phyloP scores from a whole-genome alignment of 2,113 vertebrate species.

The Pelvicachromis taeniatus region DNA sequence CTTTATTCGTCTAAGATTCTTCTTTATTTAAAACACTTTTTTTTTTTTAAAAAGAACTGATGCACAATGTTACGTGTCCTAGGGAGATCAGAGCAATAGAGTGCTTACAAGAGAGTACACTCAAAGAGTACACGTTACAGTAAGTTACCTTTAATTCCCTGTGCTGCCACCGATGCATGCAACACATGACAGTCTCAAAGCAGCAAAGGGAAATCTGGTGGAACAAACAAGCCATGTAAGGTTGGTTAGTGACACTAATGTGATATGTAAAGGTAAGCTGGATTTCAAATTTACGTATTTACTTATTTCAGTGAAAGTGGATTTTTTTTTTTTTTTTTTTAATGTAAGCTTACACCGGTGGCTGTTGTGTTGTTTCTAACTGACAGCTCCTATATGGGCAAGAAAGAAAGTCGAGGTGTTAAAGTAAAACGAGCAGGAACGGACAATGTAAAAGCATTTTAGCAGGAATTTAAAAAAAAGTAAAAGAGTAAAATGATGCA shows the following conservation, averaged over 20 bases:
- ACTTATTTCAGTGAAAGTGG: background rate
- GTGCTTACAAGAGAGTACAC: background rate
- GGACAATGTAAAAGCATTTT: background rate
- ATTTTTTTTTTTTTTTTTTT: background rate
- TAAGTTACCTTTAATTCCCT: background rate
- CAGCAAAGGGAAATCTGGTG: background rate
- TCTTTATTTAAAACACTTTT: background rate
- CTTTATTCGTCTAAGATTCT: constrained; percentile 12
- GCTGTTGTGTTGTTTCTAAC: background rate
- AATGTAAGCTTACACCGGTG: background rate
- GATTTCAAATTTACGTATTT: background rate
- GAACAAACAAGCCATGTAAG: background rate
- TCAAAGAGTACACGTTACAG: background rate
- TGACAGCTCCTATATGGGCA: background rate
- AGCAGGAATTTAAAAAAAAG: background rate
- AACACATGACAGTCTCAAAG: background rate
- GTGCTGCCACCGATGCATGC: background rate
- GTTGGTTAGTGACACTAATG: background rate
- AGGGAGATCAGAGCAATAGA: background rate
- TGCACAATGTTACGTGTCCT: fast-evolving
- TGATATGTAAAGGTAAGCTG: background rate
- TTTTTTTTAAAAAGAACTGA: background rate
- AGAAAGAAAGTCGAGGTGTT: background rate
- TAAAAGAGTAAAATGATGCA: background rate
- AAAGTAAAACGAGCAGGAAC: background rate